Evolutionary conservation across 2,888 invertebrate species (phyloP).

Genomic region (Halocaridina rubra): DNA sequence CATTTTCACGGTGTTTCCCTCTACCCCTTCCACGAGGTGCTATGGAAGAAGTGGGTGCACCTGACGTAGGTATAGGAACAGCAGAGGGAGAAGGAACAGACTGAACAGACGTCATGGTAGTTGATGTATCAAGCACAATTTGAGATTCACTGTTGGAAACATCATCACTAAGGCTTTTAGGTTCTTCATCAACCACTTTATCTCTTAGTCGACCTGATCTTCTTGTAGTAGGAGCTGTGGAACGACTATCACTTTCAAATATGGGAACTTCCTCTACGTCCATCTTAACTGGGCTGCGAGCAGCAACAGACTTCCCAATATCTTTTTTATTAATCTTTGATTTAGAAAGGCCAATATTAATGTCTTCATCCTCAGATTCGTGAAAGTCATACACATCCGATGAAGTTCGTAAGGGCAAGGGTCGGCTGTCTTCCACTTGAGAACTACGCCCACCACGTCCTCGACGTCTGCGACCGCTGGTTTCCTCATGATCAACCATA

Average conservation of each 20-base stretch:
- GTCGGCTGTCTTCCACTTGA: slow-evolving; percentile 30
- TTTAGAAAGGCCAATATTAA: slow-evolving; percentile 48
- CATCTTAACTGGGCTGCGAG: slow-evolving; percentile 43
- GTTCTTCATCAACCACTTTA: slow-evolving; percentile 53
- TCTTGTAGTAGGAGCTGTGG: slow-evolving; percentile 15
- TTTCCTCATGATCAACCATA: slow-evolving; percentile 63
- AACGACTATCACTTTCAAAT: slow-evolving; percentile 25
- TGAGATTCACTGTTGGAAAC: slow-evolving; percentile 21
- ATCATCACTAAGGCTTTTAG: slow-evolving; percentile 3
- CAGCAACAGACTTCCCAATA: not conserved
- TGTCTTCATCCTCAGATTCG: slow-evolving; percentile 60
- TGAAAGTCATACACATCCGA: slow-evolving; percentile 62
- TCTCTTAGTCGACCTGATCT: slow-evolving; percentile 57
- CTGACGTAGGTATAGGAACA: not conserved
- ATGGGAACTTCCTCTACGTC: slow-evolving; percentile 32
- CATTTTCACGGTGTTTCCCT: slow-evolving; percentile 13
- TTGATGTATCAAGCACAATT: slow-evolving; percentile 27
- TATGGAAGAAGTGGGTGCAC: not conserved
- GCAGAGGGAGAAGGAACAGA: not conserved
- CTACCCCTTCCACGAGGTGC: slow-evolving; percentile 9
- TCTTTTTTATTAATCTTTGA: slow-evolving; percentile 54
- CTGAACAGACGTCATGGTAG: not conserved
- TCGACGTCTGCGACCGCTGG: slow-evolving; percentile 45
- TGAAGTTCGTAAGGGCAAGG: slow-evolving; percentile 19
- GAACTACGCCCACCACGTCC: slow-evolving; percentile 35